phyloP scores from a whole-genome alignment of 2,797 vertebrate genomes.

The Trachops cirrhosus region DNA sequence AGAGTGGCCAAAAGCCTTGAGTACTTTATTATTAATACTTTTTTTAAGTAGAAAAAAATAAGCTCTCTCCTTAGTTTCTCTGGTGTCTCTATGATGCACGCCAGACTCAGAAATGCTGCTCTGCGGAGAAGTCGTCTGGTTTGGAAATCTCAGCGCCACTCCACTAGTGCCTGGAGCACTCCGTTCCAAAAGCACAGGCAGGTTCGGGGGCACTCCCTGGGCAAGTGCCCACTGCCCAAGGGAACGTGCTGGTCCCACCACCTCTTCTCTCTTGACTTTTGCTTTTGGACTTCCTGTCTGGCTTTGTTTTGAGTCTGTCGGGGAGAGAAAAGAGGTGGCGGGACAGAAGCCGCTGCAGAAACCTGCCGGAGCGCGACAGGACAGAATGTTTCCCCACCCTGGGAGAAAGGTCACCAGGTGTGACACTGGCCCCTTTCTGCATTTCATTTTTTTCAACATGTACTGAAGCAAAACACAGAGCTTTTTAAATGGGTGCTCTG shows the following conservation, averaged over 20 bases:
- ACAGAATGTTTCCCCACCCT: neutral
- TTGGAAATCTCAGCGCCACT: neutral
- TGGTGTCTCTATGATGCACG: neutral
- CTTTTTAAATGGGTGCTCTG: neutral
- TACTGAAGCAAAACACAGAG: neutral
- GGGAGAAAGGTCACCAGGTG: neutral
- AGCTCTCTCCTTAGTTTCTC: neutral
- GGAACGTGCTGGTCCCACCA: neutral
- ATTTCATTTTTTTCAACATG: neutral
- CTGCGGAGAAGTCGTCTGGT: neutral
- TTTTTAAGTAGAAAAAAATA: neutral
- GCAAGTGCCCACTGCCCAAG: neutral
- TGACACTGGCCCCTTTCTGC: neutral
- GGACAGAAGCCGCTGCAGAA: neutral
- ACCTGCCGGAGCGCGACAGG: neutral
- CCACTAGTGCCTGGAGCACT: neutral
- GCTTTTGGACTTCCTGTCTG: neutral
- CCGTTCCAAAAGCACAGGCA: neutral
- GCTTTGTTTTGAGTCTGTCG: neutral
- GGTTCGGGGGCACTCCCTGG: neutral
- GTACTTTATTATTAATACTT: neutral
- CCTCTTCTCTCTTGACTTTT: neutral
- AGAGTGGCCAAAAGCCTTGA: neutral
- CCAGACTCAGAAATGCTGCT: neutral
- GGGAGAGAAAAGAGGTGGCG: neutral